Conservation (phyloP, 2,113 vertebrate genomes). For the Saccopteryx leptura region DNA sequence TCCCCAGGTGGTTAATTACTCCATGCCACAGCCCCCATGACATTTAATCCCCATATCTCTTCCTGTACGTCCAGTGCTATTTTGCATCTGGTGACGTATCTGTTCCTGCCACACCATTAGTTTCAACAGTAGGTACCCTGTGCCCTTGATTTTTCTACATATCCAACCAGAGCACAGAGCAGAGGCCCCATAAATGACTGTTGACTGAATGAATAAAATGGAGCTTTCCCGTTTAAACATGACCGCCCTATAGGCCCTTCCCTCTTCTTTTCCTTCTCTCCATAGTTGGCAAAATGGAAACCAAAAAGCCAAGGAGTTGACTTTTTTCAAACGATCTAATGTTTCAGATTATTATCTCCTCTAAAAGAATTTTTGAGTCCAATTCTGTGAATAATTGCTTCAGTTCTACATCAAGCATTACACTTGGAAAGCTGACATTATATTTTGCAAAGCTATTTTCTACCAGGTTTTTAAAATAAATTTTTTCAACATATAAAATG, state of each 20-base stretch:
- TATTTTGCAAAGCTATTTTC: conserved; percentile 27
- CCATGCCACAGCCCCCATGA: not conserved
- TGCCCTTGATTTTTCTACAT: rapidly evolving
- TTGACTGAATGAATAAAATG: not conserved
- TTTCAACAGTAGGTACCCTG: not conserved
- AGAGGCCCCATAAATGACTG: not conserved
- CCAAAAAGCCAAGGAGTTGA: not conserved
- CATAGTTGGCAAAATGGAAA: not conserved
- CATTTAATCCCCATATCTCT: not conserved
- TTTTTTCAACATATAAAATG: not conserved
- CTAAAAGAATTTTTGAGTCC: not conserved
- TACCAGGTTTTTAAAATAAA: not conserved
- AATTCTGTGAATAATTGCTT: not conserved
- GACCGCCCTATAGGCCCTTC: not conserved
- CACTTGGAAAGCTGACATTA: not conserved
- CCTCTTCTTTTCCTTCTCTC: not conserved
- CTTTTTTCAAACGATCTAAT: not conserved
- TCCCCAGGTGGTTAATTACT: not conserved
- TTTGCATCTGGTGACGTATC: rapidly evolving
- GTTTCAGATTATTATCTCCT: not conserved
- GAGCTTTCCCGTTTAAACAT: not conserved
- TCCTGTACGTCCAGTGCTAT: not conserved
- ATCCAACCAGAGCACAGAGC: not conserved
- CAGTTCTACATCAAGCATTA: not conserved
- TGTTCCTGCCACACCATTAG: not conserved